Conservation (phyloP, 2,888 invertebrate species). For the Dicyrtoma fusca region DNA sequence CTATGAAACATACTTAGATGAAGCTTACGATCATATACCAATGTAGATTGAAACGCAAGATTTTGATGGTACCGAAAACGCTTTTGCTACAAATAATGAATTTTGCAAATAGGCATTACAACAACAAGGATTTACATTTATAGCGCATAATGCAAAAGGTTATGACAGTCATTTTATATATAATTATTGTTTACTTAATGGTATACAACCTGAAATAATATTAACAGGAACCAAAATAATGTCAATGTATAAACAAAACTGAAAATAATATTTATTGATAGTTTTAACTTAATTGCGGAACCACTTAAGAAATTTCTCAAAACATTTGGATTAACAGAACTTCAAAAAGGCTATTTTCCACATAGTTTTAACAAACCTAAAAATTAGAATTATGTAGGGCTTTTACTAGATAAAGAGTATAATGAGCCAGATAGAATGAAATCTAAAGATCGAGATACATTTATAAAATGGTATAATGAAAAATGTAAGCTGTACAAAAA, state of each 20-base stretch:
- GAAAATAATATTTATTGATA: not conserved
- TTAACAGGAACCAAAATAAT: not conserved
- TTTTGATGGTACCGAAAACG: not conserved
- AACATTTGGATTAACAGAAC: not conserved
- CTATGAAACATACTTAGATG: not conserved
- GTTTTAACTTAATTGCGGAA: not conserved
- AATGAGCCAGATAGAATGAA: too few species aligned
- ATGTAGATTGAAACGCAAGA: not conserved
- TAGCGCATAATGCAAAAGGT: constrained; percentile 6
- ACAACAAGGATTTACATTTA: not conserved
- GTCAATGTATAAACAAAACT: not conserved
- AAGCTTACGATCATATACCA: not conserved
- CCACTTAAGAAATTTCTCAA: not conserved
- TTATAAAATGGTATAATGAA: too few species aligned
- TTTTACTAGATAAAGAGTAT: too few species aligned
- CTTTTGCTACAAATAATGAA: not conserved
- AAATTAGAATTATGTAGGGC: not conserved
- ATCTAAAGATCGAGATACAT: too few species aligned
- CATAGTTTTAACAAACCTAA: not conserved
- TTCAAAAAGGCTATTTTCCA: too few species aligned
- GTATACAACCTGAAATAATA: not conserved
- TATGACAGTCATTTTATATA: not conserved
- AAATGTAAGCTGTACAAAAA: too few species aligned
- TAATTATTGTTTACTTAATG: not conserved
- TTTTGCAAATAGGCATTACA: not conserved